These are phyloP conservation scores for Astropecten irregularis DNA, from an alignment of 53 echinoderm and acorn worm genomes.

Conservation along the genomic window DNA sequence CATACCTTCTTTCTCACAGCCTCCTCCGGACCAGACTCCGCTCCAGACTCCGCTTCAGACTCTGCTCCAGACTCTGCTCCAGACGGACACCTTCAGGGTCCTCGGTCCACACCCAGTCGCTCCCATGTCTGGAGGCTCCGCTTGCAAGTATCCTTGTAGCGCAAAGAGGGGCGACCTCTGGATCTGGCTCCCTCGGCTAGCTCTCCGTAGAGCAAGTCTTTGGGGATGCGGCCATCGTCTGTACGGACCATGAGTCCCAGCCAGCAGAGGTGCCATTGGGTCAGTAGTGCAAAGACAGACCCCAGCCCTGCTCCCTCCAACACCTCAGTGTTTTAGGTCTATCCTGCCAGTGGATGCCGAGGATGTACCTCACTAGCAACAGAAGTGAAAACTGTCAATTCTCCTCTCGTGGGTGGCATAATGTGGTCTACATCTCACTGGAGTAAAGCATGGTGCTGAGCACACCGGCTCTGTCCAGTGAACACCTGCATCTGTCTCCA, in stretches of 20 bases:
- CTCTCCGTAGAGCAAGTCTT: background rate
- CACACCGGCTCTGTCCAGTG: background rate
- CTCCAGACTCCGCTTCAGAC: no score
- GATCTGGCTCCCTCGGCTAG: background rate
- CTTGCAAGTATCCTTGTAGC: background rate
- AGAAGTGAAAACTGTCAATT: background rate
- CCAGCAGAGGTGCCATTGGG: background rate
- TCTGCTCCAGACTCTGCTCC: no score
- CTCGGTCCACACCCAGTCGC: no score
- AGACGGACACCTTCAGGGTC: no score
- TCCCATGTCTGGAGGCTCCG: no score
- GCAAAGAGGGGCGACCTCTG: background rate
- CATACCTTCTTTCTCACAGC: no score
- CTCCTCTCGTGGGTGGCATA: background rate
- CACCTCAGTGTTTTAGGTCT: background rate
- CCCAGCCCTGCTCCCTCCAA: no score
- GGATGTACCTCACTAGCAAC: background rate
- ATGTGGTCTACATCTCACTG: background rate
- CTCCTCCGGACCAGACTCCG: no score
- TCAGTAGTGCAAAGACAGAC: background rate
- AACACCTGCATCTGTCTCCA: background rate
- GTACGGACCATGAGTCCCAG: background rate
- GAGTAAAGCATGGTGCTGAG: background rate
- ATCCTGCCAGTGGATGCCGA: constrained; percentile 4
- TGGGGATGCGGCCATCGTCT: background rate